A percentile compares a stretch with the other conserved stretches of the same genome.
These are phyloP conservation scores for Lycodopsis pacificus DNA, from an alignment of 2,797 vertebrate genomes.

Conservation along the genomic window DNA sequence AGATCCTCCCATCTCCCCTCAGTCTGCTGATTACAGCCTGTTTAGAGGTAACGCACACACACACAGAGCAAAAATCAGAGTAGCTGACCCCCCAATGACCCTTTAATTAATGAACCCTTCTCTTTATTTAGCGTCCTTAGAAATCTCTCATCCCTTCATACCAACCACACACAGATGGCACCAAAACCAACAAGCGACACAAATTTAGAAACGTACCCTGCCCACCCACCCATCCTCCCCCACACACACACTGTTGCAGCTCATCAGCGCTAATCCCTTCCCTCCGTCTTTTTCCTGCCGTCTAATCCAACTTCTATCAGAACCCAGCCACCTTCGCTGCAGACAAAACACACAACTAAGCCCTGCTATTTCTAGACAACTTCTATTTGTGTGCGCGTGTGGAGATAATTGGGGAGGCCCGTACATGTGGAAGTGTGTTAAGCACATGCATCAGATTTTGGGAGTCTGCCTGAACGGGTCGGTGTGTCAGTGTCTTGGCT, in stretches of 20 bases:
- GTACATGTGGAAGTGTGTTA: slow-evolving; percentile 34
- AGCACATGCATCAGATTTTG: slow-evolving; percentile 42
- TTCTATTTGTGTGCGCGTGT: slow-evolving; percentile 62
- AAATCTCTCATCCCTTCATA: slow-evolving; percentile 50
- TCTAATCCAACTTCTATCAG: slow-evolving; percentile 83
- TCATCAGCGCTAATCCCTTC: slow-evolving; percentile 79
- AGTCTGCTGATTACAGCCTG: slow-evolving; percentile 80
- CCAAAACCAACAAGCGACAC: slow-evolving; percentile 44
- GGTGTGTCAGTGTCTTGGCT: slow-evolving; percentile 40
- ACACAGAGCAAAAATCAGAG: slow-evolving; percentile 25
- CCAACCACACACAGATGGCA: slow-evolving; percentile 26
- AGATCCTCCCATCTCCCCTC: slow-evolving; percentile 72
- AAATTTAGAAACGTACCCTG: slow-evolving; percentile 45
- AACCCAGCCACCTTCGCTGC: slow-evolving; percentile 76
- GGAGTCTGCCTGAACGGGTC: slow-evolving; percentile 41
- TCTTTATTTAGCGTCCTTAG: slow-evolving; percentile 55
- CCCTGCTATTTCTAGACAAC: slow-evolving; percentile 75
- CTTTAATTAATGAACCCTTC: slow-evolving; percentile 74
- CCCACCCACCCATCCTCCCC: slow-evolving; percentile 25
- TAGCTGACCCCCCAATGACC: slow-evolving; percentile 59
- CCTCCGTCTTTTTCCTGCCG: slow-evolving; percentile 76
- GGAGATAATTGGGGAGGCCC: slow-evolving; percentile 64
- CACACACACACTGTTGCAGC: slow-evolving; percentile 50
- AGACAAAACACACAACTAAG: slow-evolving; percentile 78
- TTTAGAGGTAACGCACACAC: slow-evolving; percentile 56